These are phyloP conservation scores for Carassius auratus DNA, from an alignment of 2,113 vertebrate genomes.

Conservation along the genomic window DNA sequence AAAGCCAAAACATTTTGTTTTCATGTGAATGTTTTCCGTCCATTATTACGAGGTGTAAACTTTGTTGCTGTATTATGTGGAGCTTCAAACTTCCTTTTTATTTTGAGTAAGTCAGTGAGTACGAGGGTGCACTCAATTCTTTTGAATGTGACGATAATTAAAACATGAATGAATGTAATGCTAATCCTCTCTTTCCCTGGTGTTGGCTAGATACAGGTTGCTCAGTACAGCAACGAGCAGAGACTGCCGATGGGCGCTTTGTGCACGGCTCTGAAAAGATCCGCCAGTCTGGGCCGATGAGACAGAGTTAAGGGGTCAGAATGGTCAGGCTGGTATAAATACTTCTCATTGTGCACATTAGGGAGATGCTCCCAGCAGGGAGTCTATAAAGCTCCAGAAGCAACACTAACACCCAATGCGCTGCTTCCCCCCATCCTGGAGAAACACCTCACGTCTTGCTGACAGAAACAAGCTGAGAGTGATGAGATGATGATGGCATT, in stretches of 20 bases:
- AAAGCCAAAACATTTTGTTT: neutral
- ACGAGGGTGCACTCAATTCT: neutral
- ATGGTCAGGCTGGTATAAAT: slow-evolving; percentile 93
- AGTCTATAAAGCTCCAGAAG: slow-evolving; percentile 82
- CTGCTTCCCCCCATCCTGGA: slow-evolving; percentile 63
- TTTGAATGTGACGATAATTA: slow-evolving; percentile 13
- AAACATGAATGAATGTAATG: slow-evolving; percentile 38
- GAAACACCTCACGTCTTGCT: slow-evolving; percentile 68
- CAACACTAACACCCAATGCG: slow-evolving; percentile 77
- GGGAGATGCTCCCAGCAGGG: slow-evolving; percentile 95
- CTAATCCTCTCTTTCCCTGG: slow-evolving; percentile 24
- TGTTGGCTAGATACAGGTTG: slow-evolving; percentile 30
- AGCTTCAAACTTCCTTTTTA: neutral
- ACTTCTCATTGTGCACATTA: slow-evolving; percentile 89
- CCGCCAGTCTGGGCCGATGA: slow-evolving; percentile 83
- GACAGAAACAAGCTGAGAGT: slow-evolving; percentile 45
- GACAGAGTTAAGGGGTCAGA: slow-evolving; percentile 94
- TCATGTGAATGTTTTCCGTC: neutral
- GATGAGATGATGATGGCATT: slow-evolving; percentile 12
- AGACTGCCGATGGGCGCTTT: slow-evolving; percentile 54
- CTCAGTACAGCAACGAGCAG: slow-evolving; percentile 48
- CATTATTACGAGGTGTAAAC: neutral
- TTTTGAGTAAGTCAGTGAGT: neutral
- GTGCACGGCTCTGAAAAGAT: slow-evolving; percentile 75
- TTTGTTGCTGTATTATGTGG: neutral